These are phyloP conservation scores for Triplophysa yarkandensis DNA, from an alignment of 2,797 vertebrate species.

Conservation along the genomic window DNA sequence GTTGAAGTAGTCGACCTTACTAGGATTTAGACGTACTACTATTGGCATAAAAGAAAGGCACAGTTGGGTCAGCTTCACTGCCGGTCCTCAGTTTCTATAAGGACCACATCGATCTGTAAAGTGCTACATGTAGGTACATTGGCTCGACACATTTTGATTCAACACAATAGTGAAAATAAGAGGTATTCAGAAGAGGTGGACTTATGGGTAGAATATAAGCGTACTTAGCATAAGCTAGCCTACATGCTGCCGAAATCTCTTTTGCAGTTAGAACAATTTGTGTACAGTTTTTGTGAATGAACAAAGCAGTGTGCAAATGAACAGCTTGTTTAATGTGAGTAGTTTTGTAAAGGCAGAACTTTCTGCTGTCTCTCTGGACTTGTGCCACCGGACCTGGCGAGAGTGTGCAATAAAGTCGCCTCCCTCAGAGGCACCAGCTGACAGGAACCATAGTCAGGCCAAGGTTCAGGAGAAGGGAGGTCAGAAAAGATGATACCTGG, in stretches of 20 bases:
- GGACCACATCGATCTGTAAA: not conserved
- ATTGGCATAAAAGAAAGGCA: constrained; percentile 1
- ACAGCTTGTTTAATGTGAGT: too few species aligned
- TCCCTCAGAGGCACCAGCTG: constrained; percentile 71
- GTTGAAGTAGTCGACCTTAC: too few species aligned
- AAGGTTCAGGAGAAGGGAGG: constrained; percentile 65
- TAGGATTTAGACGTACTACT: not conserved
- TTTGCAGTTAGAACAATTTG: not conserved
- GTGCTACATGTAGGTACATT: not conserved
- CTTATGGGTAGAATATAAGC: not conserved
- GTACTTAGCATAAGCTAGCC: not conserved
- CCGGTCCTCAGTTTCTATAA: not conserved
- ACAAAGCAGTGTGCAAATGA: not conserved
- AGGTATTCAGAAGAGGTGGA: constrained; percentile 6
- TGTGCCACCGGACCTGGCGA: constrained; percentile 57
- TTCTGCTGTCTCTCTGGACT: constrained; percentile 51
- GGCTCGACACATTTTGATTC: constrained; percentile 7
- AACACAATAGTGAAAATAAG: constrained; percentile 45
- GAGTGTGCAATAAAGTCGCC: constrained; percentile 69
- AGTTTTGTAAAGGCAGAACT: too few species aligned
- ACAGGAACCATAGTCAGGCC: constrained; percentile 68
- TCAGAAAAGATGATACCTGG: constrained; percentile 15
- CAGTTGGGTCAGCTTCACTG: constrained; percentile 9
- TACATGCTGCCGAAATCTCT: not conserved
- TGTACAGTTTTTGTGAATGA: not conserved